Percentiles rank a stretch among this genome's conserved stretches.
These are phyloP conservation scores for Oreonectes daqikongensis DNA, from an alignment of 2,797 vertebrate genomes.

Conservation along the genomic window DNA sequence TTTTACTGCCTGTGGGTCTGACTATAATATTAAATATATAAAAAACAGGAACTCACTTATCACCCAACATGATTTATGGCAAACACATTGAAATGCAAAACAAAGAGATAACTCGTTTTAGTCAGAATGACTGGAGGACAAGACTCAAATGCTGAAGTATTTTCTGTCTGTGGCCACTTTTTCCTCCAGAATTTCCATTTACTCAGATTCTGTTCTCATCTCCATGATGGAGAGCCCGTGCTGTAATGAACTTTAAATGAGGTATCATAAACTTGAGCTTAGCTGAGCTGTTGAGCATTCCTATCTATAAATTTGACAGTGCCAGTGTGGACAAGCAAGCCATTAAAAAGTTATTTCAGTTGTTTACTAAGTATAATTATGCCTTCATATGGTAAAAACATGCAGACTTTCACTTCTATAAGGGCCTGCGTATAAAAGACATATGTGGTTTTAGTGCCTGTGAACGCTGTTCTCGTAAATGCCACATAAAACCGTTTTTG, in stretches of 20 bases:
- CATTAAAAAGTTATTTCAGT: constrained; percentile 58
- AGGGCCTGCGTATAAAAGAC: constrained; percentile 33
- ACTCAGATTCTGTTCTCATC: constrained; percentile 37
- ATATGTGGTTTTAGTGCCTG: constrained; percentile 45
- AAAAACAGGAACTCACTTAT: constrained; percentile 21
- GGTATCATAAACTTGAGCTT: constrained; percentile 55
- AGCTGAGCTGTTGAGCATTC: constrained; percentile 48
- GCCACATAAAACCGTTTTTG: constrained; percentile 23
- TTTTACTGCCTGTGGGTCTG: constrained; percentile 22
- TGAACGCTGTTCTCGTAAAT: constrained; percentile 23
- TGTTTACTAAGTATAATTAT: constrained; percentile 54
- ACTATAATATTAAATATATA: constrained; percentile 28
- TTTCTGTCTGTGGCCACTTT: constrained; percentile 36
- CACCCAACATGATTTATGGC: constrained; percentile 22
- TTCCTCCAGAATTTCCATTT: constrained; percentile 27
- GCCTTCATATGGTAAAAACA: constrained; percentile 48
- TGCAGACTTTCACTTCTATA: constrained; percentile 53
- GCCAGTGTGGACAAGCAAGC: constrained; percentile 50
- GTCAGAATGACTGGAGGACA: constrained; percentile 28
- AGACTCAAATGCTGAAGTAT: constrained; percentile 17
- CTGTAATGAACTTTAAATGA: constrained; percentile 63
- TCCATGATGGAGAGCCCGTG: constrained; percentile 50
- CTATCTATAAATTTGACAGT: constrained; percentile 55
- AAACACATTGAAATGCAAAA: constrained; percentile 25
- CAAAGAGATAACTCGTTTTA: constrained; percentile 20